Percentiles rank a stretch among this genome's conserved stretches.
Conservation (phyloP, 1,140 invertebrate species). For the Hyles vespertilio region DNA sequence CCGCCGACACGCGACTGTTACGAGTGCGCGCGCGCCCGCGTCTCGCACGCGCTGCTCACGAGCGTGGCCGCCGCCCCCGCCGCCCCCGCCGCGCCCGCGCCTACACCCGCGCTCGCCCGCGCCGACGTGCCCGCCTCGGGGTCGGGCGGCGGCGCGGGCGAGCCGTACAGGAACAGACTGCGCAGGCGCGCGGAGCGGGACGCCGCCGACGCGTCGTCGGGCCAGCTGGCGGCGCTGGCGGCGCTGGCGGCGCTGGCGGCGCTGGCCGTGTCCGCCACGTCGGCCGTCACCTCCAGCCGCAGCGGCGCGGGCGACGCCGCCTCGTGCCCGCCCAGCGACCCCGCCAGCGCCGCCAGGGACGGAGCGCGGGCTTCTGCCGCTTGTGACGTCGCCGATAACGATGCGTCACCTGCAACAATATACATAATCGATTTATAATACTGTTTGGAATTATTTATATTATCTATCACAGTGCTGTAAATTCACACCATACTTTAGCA, state of each 20-base stretch:
- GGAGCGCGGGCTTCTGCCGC: conserved; percentile 52
- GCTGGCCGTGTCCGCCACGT: conserved; percentile 40
- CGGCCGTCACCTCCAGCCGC: conserved; percentile 52
- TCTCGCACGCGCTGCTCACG: conserved; percentile 12
- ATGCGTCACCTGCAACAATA: conserved; percentile 14
- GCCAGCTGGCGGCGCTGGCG: conserved; percentile 45
- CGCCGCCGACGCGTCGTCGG: conserved; percentile 48
- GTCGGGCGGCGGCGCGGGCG: conserved; percentile 44
- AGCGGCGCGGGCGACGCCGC: conserved; percentile 37
- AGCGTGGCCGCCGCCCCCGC: neutral
- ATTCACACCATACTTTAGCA: too few species aligned
- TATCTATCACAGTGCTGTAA: too few species aligned
- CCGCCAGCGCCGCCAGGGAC: conserved; percentile 57
- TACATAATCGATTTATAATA: neutral
- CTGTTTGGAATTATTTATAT: too few species aligned
- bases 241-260: conserved; percentile 34
- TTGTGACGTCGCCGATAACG: conserved; percentile 22
- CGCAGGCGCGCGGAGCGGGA: conserved; percentile 45
- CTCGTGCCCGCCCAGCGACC: conserved; percentile 51
- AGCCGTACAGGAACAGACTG: conserved; percentile 56
- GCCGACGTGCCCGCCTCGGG: conserved; percentile 32
- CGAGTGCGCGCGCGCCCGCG: conserved; percentile 12
- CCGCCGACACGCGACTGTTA: neutral
- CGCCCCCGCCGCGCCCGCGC: neutral
- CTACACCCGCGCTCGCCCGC: neutral